Evolutionary conservation across 1,140 invertebrate genomes (phyloP), one percentile per base, ranked within the genome.

Genomic region (Heliconius congener): DNA sequence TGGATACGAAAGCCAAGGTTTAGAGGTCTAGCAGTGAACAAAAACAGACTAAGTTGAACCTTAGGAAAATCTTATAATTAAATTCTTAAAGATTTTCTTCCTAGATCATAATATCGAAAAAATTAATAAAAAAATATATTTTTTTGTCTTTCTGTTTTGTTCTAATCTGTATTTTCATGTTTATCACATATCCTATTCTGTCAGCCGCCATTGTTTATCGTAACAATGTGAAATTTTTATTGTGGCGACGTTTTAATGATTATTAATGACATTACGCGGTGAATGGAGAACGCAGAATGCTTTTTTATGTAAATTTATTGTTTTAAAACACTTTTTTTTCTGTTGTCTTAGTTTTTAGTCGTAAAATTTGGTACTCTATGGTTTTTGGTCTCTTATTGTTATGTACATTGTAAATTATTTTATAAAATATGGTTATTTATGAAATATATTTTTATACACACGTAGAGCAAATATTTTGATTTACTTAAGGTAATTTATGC

Each of bases 161-260:
- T 8, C 19, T 88, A 82, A 50, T 90, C 88, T 91, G 86, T 76
- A 84, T 86, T 86, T 83, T 87, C 85, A 88, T 86, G 85, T 88
- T 84, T 55, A 71, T 77, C 42, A 76, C 78, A 60, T 84, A 85
- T 90, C 86, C 86, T 81, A 87, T 87, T 87, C 88, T 92, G 86
- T 90, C 83, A 78, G 82, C 83, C 71, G 9, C 88, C 83, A 92
- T 93, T 93, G 92, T 93, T 91, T 93, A 92, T 93, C 90, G 73
- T 88, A 91, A 93, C 91, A 93, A 93, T 93, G 92, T 88, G 83
- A 83, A 88, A 89, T 89, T 91, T 86, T 91, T 90, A 91, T 87
- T 87, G 80, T 86, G 83, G 78, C 78, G 90, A 91, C 91, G 83
- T 86, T 90, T 92, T 90, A 87, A 93, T 86, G 89, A 89, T 91